These are phyloP conservation scores for Phyllotis vaccarum DNA, from an alignment of 2,797 vertebrate species.

Conservation along the genomic window DNA sequence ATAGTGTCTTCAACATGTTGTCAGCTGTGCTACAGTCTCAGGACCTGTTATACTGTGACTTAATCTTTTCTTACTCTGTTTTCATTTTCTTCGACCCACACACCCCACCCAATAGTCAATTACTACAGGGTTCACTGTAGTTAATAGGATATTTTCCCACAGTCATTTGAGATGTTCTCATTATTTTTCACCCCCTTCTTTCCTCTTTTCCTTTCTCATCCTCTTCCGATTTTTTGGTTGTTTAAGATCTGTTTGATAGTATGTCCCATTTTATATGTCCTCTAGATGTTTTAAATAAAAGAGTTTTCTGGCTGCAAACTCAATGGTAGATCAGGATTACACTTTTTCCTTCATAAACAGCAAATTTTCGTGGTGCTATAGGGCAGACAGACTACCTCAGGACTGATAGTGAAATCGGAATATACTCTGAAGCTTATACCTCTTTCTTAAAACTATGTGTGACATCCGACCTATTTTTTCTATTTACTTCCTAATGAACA, in stretches of 20 bases:
- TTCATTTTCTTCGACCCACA: neutral
- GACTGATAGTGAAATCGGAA: accelerated
- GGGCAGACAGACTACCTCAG: neutral
- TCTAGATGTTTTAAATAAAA: neutral
- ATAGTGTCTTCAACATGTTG: neutral
- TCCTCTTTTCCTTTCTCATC: neutral
- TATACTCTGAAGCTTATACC: accelerated
- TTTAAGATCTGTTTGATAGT: neutral
- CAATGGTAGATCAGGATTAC: neutral
- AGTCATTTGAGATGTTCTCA: neutral
- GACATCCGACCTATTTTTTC: neutral
- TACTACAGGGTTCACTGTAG: neutral
- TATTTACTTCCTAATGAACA: neutral
- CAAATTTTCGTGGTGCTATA: neutral
- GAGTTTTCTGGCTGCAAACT: neutral
- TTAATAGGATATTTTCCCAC: neutral
- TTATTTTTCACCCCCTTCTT: neutral
- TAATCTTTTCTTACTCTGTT: neutral
- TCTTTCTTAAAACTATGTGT: neutral
- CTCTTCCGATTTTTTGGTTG: neutral
- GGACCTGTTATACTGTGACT: neutral
- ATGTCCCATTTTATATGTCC: neutral
- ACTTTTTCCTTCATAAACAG: neutral
- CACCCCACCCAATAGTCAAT: neutral
- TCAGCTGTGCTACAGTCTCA: neutral